Evolutionary conservation across 2,888 invertebrate genomes (phyloP), one percentile per base, ranked within the genome.

Genomic region (Leptinotarsa tumamoca): DNA sequence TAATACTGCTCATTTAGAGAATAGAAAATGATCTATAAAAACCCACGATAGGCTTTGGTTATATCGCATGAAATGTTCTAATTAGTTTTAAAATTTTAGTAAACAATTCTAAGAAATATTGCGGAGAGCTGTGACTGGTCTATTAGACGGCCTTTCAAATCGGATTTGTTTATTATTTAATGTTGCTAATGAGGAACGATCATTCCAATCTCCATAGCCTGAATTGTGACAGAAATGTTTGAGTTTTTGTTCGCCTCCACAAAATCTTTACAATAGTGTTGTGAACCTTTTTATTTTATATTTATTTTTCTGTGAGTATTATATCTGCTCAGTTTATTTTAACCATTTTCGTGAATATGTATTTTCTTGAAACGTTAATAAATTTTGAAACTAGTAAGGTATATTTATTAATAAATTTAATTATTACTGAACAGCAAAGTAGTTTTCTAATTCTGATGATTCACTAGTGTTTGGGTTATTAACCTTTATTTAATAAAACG

Each of bases 251-350:
- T 33, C 63, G 3, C 43, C 43, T 33, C 7, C 7, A 43, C 17
- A n/a, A 43, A 17, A 10, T 18, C 27, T 63, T 63, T 15, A 43
- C 1, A 63, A 7, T 33, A 63, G 43, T 63, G n/a, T 63, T 5
- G 14, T 63, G 63, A 27, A 63, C n/a, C 33, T 43, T 17, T 63
- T 27, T 23, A 15, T n/a, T n/a, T 43, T 15, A 18, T 7, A 3
- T 63, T 17, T n/a, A 18, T 63, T 18, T 17, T 33, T 3, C 63
- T 63, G 63, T 63, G 63, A 63, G 63, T 63, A 63, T 43, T 33
- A 13, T 17, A 5, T 13, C 63, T 63, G 33, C 4, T 33, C 10
- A 33, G 18, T 33, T 33, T 7, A 13, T 56, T 33, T 23, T 23
- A 63, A 63, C 17, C n/a, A n/a, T 63, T 33, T 33, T 33, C 33